Conservation (phyloP, 2,113 vertebrate species). For the Corythornis cristatus region DNA sequence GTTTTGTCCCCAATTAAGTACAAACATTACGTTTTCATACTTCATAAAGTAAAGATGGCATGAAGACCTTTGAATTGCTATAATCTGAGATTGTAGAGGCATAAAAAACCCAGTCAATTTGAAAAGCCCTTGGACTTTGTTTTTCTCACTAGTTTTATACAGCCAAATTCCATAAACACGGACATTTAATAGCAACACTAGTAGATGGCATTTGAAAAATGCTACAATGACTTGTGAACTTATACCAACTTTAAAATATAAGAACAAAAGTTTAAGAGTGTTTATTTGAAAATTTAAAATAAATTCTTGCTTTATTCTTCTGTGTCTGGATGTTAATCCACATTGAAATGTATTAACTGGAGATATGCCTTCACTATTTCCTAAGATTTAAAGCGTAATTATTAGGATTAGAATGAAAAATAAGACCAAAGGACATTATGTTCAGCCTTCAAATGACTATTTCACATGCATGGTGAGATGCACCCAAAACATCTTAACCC, state of each 20-base stretch:
- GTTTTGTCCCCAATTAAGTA: not conserved
- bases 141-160: not conserved
- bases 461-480: not conserved
- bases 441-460: not conserved
- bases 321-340: not conserved
- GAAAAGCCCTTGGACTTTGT: not conserved
- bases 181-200: not conserved
- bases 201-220: not conserved
- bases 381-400: not conserved
- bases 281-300: not conserved
- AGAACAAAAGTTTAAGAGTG: not conserved
- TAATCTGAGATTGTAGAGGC: not conserved
- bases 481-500: not conserved
- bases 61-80: not conserved
- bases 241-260: not conserved
- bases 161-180: not conserved
- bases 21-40: not conserved
- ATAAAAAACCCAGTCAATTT: not conserved
- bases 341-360: not conserved
- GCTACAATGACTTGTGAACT: not conserved
- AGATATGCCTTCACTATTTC: accelerated
- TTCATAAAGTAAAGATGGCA: not conserved
- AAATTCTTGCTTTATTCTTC: not conserved
- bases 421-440: not conserved
- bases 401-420: not conserved